These are phyloP conservation scores for Trachymyrmex septentrionalis DNA, from an alignment of 1,140 invertebrate species.

Conservation along the genomic window DNA sequence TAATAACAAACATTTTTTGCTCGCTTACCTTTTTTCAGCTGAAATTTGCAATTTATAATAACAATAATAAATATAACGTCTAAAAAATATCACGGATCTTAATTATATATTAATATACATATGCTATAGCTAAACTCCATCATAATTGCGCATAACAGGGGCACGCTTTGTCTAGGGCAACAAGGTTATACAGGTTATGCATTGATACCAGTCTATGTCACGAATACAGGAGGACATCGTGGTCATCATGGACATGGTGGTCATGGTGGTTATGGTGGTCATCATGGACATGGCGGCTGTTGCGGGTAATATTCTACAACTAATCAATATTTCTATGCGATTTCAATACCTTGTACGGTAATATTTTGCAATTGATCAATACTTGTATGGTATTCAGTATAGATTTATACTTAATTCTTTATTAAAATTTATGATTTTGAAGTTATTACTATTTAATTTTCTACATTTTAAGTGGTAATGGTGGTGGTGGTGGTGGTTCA, in stretches of 20 bases:
- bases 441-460: conserved; percentile 4
- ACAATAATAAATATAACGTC: neutral
- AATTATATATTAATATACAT: conserved; percentile 12
- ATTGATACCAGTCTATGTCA: conserved; percentile 68
- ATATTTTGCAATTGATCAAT: neutral
- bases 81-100: neutral
- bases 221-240: conserved; percentile 28
- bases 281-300: conserved; percentile 41
- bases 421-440: neutral
- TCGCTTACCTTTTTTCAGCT: neutral
- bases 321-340: neutral
- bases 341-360: no score
- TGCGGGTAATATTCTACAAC: conserved; percentile 32
- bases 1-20: neutral
- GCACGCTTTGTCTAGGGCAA: conserved; percentile 57
- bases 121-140: neutral
- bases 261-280: neutral
- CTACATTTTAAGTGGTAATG: conserved; percentile 7
- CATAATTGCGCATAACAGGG: conserved; percentile 5
- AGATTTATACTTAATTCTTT: neutral
- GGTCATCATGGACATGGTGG: neutral
- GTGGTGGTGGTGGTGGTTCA: conserved; percentile 54
- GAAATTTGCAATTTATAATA: neutral
- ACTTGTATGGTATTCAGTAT: neutral
- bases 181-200: neutral